phyloP scores from a whole-genome alignment of 1,140 invertebrate species.

The Drosophila cardini region DNA sequence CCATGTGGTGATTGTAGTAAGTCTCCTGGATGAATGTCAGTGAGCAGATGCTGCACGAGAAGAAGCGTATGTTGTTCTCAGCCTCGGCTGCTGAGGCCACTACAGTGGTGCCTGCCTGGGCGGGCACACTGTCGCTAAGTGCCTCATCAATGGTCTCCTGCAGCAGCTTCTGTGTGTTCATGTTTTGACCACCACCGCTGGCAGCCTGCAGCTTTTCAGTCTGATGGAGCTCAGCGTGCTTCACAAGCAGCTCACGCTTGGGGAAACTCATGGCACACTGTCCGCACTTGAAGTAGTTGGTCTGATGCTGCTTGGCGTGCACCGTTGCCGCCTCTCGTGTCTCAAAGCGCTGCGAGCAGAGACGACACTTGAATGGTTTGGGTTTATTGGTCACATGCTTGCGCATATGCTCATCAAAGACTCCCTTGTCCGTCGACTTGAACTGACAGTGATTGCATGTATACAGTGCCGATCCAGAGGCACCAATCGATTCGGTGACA shows the following conservation, averaged over 20 bases:
- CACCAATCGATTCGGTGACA: conserved; percentile 45
- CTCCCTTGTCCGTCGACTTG: conserved; percentile 78
- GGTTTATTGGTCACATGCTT: conserved; percentile 77
- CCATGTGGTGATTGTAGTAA: conserved; percentile 85
- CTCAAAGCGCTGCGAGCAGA: conserved; percentile 82
- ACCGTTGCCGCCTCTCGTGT: conserved; percentile 80
- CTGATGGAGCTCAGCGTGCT: conserved; percentile 83
- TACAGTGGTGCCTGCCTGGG: conserved; percentile 45
- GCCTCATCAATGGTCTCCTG: conserved; percentile 84
- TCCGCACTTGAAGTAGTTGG: conserved; percentile 83
- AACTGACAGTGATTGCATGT: conserved; percentile 83
- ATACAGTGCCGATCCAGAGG: conserved; percentile 61
- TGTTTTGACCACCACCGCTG: conserved; percentile 59
- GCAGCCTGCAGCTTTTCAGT: conserved; percentile 17
- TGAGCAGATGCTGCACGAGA: conserved; percentile 84
- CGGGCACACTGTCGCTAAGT: conserved; percentile 70
- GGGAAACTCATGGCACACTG: conserved; percentile 82
- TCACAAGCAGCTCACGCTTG: conserved; percentile 77
- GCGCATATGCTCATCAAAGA: conserved; percentile 80
- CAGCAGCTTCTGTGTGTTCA: conserved; percentile 81
- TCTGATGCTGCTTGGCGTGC: conserved; percentile 84
- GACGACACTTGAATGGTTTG: conserved; percentile 83
- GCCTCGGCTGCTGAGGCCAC: conserved; percentile 58
- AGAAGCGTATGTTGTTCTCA: conserved; percentile 82
- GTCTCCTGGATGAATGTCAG: conserved; percentile 84